Evolutionary conservation across 2,888 invertebrate genomes (phyloP), one percentile per base, ranked within the genome.

Genomic region (Euzetes globulus): DNA sequence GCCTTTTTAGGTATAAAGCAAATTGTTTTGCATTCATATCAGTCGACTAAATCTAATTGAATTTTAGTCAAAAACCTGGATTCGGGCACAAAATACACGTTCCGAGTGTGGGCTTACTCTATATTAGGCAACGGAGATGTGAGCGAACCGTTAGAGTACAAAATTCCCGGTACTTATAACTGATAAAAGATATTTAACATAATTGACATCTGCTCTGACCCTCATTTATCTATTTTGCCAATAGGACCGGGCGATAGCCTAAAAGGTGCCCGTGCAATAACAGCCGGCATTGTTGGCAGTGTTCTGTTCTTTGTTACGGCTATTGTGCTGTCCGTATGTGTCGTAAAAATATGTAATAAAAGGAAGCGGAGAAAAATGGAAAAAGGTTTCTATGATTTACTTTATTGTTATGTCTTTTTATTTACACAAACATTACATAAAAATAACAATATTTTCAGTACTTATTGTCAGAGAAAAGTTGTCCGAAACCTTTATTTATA

Each of bases 341-440:
- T 94, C 81, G 94, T 96, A 82, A 94, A 96, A 87, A 94, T 95
- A 85, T 94, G 94, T 88, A 96, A 95, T 87, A 94, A 94, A 86
- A 88, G 94, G 83, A 94, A 94, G 86, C 88, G 94, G 82, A 90
- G 94, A 87, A 94, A 94, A 89, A 94, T 94, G 86, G 94, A 94
- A 86, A 94, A 95, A 92, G 95, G 96, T 95, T 80, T 77, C 79
- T 72, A 33, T 70, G 58, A 29, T 41, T 41, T 41, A 41, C 71
- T 77, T 68, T 68, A 68, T 68, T 68, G 33, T 22, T 22, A 68
- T 45, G 2, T 15, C 50, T 50, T 19, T 50, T 17, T n/a, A 17
- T 50, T 50, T 50, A 41, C 41, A 11, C 6, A 41, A 41, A 41
- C 41, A 41, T 41, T 27, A 25, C 58, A 58, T 15, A 15, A 58